Conservation (phyloP, 2,797 vertebrate species). For the Tragelaphus oryx region DNA sequence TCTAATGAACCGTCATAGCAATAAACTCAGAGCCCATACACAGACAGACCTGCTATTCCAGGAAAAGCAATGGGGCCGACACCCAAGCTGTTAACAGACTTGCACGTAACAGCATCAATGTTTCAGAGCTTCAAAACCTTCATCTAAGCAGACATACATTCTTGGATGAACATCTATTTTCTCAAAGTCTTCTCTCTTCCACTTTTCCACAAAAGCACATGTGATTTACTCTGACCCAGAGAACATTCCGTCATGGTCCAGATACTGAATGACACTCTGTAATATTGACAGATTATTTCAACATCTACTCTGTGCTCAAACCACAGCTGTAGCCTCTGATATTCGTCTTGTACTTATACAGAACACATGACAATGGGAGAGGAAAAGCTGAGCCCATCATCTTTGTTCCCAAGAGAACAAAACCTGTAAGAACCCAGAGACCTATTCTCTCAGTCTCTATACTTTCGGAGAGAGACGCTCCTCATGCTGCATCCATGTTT, state of each 20-base stretch:
- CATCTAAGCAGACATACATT: slow-evolving; percentile 3
- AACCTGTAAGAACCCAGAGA: neutral
- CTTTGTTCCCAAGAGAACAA: neutral
- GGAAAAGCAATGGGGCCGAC: slow-evolving; percentile 74
- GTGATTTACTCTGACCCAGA: slow-evolving; percentile 35
- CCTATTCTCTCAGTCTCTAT: neutral
- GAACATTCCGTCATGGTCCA: neutral
- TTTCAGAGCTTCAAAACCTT: slow-evolving; percentile 49
- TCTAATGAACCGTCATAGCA: slow-evolving; percentile 81
- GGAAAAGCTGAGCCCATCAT: neutral
- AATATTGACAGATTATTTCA: neutral
- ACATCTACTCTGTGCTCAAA: neutral
- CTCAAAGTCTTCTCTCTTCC: slow-evolving; percentile 1
- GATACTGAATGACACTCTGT: neutral
- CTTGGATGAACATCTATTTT: slow-evolving; percentile 35
- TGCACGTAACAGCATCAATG: slow-evolving; percentile 33
- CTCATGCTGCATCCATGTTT: neutral
- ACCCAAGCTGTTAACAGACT: slow-evolving; percentile 72
- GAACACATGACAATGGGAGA: neutral
- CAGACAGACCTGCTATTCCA: slow-evolving; percentile 75
- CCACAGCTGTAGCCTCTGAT: neutral
- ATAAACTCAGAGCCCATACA: slow-evolving; percentile 78
- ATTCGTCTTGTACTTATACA: neutral
- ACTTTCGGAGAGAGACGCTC: neutral
- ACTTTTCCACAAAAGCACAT: neutral